Percentiles rank a stretch among this genome's conserved stretches.
Conservation (phyloP, 2,113 vertebrate genomes). For the Semnornis frantzii region DNA sequence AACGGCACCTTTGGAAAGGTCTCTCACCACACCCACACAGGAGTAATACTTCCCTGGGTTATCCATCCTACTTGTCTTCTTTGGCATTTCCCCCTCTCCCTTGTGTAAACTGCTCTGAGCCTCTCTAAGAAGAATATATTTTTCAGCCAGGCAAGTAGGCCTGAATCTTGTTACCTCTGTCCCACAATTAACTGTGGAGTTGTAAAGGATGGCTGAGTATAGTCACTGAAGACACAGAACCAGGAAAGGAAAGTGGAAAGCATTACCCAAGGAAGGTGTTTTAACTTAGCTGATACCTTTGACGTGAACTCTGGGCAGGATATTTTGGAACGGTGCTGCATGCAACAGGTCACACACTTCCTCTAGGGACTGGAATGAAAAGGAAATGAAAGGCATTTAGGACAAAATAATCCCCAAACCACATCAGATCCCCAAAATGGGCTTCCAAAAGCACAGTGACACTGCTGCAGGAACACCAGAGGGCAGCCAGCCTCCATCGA, state of each 20-base stretch:
- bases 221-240: background rate
- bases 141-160: background rate
- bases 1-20: background rate
- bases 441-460: background rate
- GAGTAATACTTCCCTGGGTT: background rate
- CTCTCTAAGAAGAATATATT: rapidly evolving
- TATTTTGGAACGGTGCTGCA: slow-evolving; percentile 88
- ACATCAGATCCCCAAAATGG: rapidly evolving
- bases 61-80: background rate
- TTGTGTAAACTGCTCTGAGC: background rate
- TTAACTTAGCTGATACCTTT: slow-evolving; percentile 77
- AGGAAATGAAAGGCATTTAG: background rate
- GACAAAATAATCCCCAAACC: background rate
- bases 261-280: background rate
- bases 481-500: background rate
- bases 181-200: background rate
- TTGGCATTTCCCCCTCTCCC: background rate
- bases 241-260: background rate
- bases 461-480: background rate
- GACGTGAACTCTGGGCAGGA: slow-evolving; percentile 86
- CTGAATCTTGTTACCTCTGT: background rate
- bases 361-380: slow-evolving; percentile 81
- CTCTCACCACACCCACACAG: background rate
- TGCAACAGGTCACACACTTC: slow-evolving; percentile 90
- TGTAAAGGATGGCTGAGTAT: background rate